Percentiles rank a stretch among this genome's conserved stretches.
Evolutionary conservation across 2,797 vertebrate genomes (phyloP).

Genomic region (Gephyroberyx darwinii): DNA sequence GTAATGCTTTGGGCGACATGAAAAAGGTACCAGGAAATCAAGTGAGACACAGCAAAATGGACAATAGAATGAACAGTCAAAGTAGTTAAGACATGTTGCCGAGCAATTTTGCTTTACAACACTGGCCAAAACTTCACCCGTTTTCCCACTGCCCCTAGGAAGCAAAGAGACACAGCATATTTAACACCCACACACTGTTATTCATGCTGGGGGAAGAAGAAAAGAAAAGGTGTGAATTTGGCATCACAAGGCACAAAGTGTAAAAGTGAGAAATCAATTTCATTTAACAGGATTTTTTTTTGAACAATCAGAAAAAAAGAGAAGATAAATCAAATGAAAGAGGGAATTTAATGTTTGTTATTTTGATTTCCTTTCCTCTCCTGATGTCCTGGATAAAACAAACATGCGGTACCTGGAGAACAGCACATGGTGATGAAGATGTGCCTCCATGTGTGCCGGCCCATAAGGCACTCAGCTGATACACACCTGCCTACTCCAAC

Average conservation of each 20-base stretch:
- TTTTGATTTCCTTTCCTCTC: slow-evolving; percentile 49
- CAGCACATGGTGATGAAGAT: slow-evolving; percentile 22
- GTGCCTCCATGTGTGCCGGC: slow-evolving; percentile 30
- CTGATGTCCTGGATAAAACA: slow-evolving; percentile 41
- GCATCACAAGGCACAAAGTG: slow-evolving; percentile 1
- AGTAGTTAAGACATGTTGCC: slow-evolving; percentile 9
- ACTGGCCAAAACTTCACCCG: background rate
- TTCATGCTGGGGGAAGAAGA: background rate
- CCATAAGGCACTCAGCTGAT: slow-evolving; percentile 16
- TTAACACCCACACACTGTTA: background rate
- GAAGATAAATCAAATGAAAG: background rate
- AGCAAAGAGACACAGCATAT: background rate
- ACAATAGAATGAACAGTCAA: slow-evolving; percentile 3
- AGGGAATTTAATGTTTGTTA: slow-evolving; percentile 30
- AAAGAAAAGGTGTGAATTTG: background rate
- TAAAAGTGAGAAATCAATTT: slow-evolving; percentile 11
- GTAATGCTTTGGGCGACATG: background rate
- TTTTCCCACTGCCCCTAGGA: background rate
- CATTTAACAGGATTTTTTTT: background rate
- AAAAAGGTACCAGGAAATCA: too few species aligned
- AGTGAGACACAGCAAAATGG: too few species aligned
- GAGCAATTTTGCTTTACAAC: background rate
- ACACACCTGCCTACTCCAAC: slow-evolving; percentile 38
- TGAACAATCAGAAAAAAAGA: background rate
- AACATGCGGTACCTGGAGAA: slow-evolving; percentile 19